Evolutionary conservation across 2,888 invertebrate species (phyloP), one percentile per base, ranked within the genome.

Genomic region (Mythimna vitellina): DNA sequence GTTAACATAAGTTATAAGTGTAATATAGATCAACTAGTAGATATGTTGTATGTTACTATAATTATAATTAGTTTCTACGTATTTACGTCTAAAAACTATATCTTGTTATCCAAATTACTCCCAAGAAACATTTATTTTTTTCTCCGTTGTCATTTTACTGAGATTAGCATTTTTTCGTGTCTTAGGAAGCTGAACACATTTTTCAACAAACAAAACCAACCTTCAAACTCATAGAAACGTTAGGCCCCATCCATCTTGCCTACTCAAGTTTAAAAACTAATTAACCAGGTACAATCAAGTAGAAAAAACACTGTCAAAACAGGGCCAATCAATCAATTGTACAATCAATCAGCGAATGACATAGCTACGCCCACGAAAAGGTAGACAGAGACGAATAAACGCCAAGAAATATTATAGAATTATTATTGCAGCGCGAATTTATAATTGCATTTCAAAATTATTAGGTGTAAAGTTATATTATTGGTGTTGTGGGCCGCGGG

Each of bases 391-490:
- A 66, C 65, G 74, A 71, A 82, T 80, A 81, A 83, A 72, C 63
- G 81, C 83, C 81, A 80, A 80, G 80, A 73, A 82, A 82, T 74
- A 76, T 81, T 83, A 83, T 51, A 83, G 76, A 80, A 82, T 81
- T 84, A 82, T 81, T 80, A 84, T 84, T 78, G 81, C 78, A 65
- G 60, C 70, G 85, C 86, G 81, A 89, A 93, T 92, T 92, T 91
- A 91, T 94, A 94, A 95, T 94, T 95, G 93, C 90, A 88, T 87
- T 83, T 90, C 87, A 89, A 94, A 95, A 95, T 95, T 94, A 94
- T 94, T 92, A 94, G 93, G 95, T 95, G 94, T 90, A 93, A 94
- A 93, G 88, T 90, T 90, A 90, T 90, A 91, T 90, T 92, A 92
- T 90, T 87, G 88, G 89, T 83, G 88, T 83, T 81, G 84, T 89